A percentile compares a stretch with the other conserved stretches of the same genome.
Evolutionary conservation across 2,888 invertebrate species (phyloP).

Genomic region (Acanthococcus lagerstroemiae): DNA sequence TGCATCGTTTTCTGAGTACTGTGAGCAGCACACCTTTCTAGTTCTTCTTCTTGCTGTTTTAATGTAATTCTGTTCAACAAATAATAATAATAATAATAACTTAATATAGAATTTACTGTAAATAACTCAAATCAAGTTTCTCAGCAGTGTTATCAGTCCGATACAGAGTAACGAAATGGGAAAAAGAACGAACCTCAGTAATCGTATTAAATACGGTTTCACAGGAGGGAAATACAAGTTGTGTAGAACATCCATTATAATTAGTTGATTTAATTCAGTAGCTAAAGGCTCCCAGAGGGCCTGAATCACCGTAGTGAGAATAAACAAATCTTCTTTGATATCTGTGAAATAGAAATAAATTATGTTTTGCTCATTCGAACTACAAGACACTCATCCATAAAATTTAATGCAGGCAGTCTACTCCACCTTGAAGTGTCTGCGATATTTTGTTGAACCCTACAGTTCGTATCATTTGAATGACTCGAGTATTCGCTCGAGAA

Average conservation of each 20-base stretch:
- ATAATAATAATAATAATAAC: background rate
- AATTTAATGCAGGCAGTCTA: too few relatives aligned
- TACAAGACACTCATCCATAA: too few relatives aligned
- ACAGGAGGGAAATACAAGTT: constrained; percentile 18
- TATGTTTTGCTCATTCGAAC: too few relatives aligned
- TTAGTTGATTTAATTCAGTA: background rate
- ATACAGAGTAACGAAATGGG: too few relatives aligned
- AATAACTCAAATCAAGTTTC: background rate
- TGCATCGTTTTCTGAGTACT: background rate
- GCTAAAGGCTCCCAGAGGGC: constrained; percentile 8
- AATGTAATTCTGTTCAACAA: background rate
- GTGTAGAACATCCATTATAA: constrained; percentile 12
- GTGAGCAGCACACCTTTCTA: background rate
- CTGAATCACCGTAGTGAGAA: constrained; percentile 13
- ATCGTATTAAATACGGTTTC: constrained; percentile 21
- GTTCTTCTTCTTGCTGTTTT: constrained; percentile 11
- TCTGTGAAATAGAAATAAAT: background rate
- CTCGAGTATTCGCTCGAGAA: too few relatives aligned
- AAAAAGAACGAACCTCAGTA: constrained; percentile 14
- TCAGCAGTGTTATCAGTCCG: too few relatives aligned
- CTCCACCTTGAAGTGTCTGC: too few relatives aligned
- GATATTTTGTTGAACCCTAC: too few relatives aligned
- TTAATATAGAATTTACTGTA: background rate
- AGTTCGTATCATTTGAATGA: too few relatives aligned
- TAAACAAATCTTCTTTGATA: constrained; percentile 21